Percentiles rank a stretch among this genome's conserved stretches.
Evolutionary conservation across 1,140 invertebrate species (phyloP).

Genomic region (Drosophila leontia): DNA sequence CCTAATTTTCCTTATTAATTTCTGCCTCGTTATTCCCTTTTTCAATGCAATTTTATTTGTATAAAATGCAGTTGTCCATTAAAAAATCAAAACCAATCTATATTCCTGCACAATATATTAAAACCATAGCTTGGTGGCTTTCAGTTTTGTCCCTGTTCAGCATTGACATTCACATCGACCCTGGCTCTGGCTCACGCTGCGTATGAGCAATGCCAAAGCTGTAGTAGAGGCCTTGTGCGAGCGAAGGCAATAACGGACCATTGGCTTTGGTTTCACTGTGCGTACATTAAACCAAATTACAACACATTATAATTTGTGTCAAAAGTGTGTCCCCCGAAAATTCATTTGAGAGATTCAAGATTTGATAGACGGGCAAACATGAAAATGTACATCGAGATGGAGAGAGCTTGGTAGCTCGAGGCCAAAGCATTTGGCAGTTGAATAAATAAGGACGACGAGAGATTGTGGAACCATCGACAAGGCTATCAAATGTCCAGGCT

Average conservation of each 20-base stretch:
- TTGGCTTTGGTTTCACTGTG: constrained; percentile 35
- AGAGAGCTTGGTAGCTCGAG: constrained; percentile 13
- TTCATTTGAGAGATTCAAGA: constrained; percentile 44
- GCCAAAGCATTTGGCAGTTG: constrained; percentile 23
- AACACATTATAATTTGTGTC: constrained; percentile 63
- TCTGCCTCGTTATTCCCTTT: accelerated
- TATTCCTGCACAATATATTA: constrained; percentile 30
- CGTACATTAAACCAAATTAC: constrained; percentile 64
- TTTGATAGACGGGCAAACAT: constrained; percentile 31
- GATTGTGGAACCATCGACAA: constrained; percentile 18
- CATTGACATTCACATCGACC: neutral
- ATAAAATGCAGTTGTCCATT: neutral
- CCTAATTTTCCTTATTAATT: neutral
- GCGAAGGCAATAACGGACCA: neutral
- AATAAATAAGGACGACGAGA: constrained; percentile 27
- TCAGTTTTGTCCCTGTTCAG: neutral
- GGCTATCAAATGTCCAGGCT: constrained; percentile 13
- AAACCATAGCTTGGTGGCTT: constrained; percentile 21
- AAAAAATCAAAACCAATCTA: constrained; percentile 9
- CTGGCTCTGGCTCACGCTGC: constrained; percentile 33
- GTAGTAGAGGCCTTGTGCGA: neutral
- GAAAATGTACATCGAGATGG: constrained; percentile 17
- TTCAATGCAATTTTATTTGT: neutral
- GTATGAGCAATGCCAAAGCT: constrained; percentile 48
- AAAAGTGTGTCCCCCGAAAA: constrained; percentile 45